Percentiles rank a stretch among this genome's conserved stretches.
Conservation (phyloP, 2,113 vertebrate genomes). For the Chlorodrepanis virens region DNA sequence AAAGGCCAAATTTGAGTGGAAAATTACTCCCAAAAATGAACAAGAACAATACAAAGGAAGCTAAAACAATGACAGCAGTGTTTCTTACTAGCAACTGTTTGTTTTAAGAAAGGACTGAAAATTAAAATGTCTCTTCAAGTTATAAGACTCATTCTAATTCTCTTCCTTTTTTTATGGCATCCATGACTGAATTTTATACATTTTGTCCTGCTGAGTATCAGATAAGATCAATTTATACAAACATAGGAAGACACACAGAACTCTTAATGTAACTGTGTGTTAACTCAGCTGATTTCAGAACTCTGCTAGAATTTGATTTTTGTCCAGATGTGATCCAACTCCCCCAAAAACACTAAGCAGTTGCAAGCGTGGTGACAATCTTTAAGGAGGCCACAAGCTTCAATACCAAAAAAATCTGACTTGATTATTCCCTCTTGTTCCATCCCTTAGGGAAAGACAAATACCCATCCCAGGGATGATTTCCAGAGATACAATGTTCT, state of each 20-base stretch:
- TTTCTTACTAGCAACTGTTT: constrained; percentile 40
- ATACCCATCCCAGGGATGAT: background rate
- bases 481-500: constrained; percentile 34
- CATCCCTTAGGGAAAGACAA: constrained; percentile 2
- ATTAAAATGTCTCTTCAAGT: constrained; percentile 31
- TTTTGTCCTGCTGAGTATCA: constrained; percentile 18
- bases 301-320: background rate
- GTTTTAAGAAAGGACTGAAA: constrained; percentile 56
- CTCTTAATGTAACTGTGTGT: constrained; percentile 30
- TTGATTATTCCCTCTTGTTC: background rate
- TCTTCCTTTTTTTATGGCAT: background rate
- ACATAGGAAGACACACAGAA: background rate
- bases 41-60: background rate
- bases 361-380: background rate
- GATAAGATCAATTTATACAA: constrained; percentile 30
- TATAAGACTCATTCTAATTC: background rate
- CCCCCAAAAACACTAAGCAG: background rate
- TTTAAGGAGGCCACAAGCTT: background rate
- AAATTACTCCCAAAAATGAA: background rate
- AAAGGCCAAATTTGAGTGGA: background rate
- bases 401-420: background rate
- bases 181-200: constrained; percentile 8
- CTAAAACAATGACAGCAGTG: background rate
- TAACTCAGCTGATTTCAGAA: constrained; percentile 38
- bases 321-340: background rate